Percentiles rank a stretch among this genome's conserved stretches.
phyloP scores from a whole-genome alignment of 2,888 invertebrate species.

The Cosmia trapezina region DNA sequence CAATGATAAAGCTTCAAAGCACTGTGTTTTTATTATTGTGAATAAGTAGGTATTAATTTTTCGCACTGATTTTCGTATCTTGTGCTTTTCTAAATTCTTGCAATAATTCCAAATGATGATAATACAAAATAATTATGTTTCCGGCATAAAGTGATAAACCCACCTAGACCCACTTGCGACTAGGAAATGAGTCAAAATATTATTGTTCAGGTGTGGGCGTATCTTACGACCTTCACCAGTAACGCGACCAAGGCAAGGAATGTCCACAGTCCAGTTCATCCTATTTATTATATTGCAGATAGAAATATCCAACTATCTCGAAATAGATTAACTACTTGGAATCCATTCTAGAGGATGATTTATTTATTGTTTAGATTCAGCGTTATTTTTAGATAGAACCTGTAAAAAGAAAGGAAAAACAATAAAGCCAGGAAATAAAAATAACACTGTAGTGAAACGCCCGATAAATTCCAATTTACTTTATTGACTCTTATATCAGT shows the following conservation, averaged over 20 bases:
- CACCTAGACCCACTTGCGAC: conserved; percentile 71
- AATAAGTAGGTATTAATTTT: background rate
- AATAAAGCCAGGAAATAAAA: conserved; percentile 12
- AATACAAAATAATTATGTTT: conserved; percentile 37
- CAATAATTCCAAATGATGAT: conserved; percentile 21
- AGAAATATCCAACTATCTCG: conserved; percentile 65
- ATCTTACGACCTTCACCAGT: conserved; percentile 75
- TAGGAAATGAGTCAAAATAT: conserved; percentile 81
- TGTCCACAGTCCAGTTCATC: conserved; percentile 72
- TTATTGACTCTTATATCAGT: conserved; percentile 12
- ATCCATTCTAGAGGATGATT: conserved; percentile 38
- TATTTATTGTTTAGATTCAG: conserved; percentile 43
- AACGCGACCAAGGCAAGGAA: conserved; percentile 77
- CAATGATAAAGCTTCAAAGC: background rate
- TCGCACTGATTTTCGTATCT: background rate
- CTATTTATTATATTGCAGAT: conserved; percentile 73
- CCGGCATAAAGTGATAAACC: conserved; percentile 35
- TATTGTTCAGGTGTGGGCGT: conserved; percentile 79
- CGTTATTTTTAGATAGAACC: conserved; percentile 21
- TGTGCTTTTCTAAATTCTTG: conserved; percentile 8
- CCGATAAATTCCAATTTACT: conserved; percentile 21
- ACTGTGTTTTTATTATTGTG: conserved; percentile 3
- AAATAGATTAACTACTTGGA: conserved; percentile 68
- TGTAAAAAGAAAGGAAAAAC: conserved; percentile 18
- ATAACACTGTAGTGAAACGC: conserved; percentile 17